Evolutionary conservation across 2,888 invertebrate genomes (phyloP).

Genomic region (Rotaria macrura): DNA sequence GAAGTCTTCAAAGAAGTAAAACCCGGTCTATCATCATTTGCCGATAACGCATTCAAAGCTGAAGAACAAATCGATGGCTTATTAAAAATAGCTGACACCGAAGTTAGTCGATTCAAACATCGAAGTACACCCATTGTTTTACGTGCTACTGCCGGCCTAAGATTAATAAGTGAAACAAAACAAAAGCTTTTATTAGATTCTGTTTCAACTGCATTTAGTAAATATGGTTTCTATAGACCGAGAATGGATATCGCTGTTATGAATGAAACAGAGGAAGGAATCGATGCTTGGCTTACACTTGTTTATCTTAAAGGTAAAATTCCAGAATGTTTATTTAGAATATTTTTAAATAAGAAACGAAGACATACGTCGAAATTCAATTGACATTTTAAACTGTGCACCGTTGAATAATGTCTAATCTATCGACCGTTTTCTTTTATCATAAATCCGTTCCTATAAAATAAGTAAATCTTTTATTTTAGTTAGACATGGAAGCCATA

Average conservation of each 20-base stretch:
- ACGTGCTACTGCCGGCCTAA: constrained; percentile 32
- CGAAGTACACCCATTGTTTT: constrained; percentile 20
- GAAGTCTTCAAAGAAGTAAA: constrained; percentile 19
- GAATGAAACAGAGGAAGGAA: constrained; percentile 31
- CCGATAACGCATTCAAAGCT: not conserved
- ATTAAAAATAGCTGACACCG: not conserved
- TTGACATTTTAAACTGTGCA: too few species aligned
- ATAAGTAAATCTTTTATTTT: too few species aligned
- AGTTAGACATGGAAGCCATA: too few species aligned
- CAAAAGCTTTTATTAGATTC: constrained; percentile 21
- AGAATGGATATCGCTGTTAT: constrained; percentile 24
- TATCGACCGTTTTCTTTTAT: too few species aligned
- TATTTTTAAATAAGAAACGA: too few species aligned
- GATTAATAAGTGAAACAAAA: constrained; percentile 24
- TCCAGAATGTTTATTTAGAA: too few species aligned
- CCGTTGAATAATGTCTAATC: too few species aligned
- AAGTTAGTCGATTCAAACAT: constrained; percentile 24
- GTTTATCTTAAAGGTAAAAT: constrained; percentile 30
- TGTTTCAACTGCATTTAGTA: constrained; percentile 4
- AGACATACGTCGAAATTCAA: too few species aligned
- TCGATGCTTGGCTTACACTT: constrained; percentile 34
- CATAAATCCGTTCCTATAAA: too few species aligned
- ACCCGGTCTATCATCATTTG: constrained; percentile 33
- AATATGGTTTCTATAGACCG: constrained; percentile 24
- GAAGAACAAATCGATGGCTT: not conserved